A percentile compares a stretch with the other conserved stretches of the same genome.
Conservation (phyloP, 2,113 vertebrate species). For the Phasianus colchicus region DNA sequence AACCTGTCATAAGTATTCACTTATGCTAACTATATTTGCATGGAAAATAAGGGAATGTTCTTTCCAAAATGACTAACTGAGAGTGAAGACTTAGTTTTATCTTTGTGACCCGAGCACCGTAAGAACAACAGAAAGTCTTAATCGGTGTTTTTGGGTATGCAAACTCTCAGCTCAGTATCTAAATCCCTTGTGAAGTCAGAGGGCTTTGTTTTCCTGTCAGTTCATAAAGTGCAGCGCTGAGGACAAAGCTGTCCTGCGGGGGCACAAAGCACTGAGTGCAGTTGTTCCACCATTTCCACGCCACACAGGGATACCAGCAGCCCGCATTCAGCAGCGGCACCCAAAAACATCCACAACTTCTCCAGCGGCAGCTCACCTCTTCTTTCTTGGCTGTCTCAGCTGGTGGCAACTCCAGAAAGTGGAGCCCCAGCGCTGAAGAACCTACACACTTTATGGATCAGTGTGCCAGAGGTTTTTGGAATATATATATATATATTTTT, state of each 20-base stretch:
- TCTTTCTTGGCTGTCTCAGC: conserved; percentile 17
- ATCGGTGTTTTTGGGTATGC: neutral
- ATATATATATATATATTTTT: neutral
- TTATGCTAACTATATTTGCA: neutral
- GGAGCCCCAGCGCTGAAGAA: conserved; percentile 27
- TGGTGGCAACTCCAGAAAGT: conserved; percentile 40
- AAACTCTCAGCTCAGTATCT: neutral
- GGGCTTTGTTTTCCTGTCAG: neutral
- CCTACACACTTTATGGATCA: neutral
- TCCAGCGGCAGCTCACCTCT: neutral
- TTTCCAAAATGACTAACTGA: neutral
- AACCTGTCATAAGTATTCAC: neutral
- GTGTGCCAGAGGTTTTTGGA: neutral
- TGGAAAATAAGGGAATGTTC: neutral
- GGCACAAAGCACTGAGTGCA: neutral
- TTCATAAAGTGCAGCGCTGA: neutral
- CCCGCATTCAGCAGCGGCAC: neutral
- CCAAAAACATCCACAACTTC: neutral
- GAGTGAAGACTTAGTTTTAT: neutral
- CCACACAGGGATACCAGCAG: neutral
- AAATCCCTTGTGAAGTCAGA: neutral
- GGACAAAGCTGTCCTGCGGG: neutral
- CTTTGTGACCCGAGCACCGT: neutral
- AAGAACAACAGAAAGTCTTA: neutral
- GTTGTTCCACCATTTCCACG: neutral